A percentile compares a stretch with the other conserved stretches of the same genome.
Conservation (phyloP, 2,797 vertebrate species). For the Pampus argenteus region DNA sequence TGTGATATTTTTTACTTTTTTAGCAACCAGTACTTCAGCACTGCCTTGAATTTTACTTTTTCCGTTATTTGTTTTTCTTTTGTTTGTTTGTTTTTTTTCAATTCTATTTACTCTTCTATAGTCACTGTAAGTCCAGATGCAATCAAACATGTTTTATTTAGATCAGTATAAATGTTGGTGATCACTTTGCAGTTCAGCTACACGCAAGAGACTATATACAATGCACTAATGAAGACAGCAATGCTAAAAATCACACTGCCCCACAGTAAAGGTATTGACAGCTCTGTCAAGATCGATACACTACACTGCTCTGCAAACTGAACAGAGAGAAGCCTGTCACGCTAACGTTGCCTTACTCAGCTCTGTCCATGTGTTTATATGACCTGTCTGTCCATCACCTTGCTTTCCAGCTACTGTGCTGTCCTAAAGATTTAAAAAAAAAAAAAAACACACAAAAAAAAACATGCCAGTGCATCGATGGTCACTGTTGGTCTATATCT, state of each 20-base stretch:
- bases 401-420: slow-evolving; percentile 84
- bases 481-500: slow-evolving; percentile 85
- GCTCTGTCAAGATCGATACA: slow-evolving; percentile 79
- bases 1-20: slow-evolving; percentile 87
- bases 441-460: slow-evolving; percentile 49
- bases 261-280: slow-evolving; percentile 81
- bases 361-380: slow-evolving; percentile 84
- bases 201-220: slow-evolving; percentile 82
- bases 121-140: slow-evolving; percentile 88
- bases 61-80: slow-evolving; percentile 76
- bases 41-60: slow-evolving; percentile 87
- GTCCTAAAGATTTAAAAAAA: slow-evolving; percentile 57
- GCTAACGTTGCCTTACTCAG: slow-evolving; percentile 88
- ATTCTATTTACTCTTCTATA: slow-evolving; percentile 85
- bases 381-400: slow-evolving; percentile 82
- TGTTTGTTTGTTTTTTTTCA: too few species aligned
- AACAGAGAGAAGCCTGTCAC: slow-evolving; percentile 85
- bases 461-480: slow-evolving; percentile 80
- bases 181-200: slow-evolving; percentile 83
- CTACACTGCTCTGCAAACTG: slow-evolving; percentile 85
- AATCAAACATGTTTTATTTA: slow-evolving; percentile 83
- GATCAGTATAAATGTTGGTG: slow-evolving; percentile 83
- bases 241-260: slow-evolving; percentile 81
- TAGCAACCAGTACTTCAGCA: slow-evolving; percentile 89
- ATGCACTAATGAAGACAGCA: slow-evolving; percentile 85